phyloP scores from a whole-genome alignment of 2,888 invertebrate species.

The Sarcophaga subvicina region DNA sequence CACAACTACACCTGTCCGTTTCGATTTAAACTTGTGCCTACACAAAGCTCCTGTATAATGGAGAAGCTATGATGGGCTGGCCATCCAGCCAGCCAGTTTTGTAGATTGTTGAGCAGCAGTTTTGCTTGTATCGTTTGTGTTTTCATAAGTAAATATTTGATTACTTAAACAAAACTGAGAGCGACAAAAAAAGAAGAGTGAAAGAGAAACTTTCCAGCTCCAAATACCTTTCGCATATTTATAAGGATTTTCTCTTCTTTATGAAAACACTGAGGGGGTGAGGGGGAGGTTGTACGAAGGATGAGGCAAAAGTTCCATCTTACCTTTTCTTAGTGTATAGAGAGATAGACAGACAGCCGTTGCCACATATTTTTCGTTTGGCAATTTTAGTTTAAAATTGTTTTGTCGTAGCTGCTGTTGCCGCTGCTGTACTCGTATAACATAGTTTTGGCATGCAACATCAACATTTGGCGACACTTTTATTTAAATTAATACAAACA shows the following conservation, averaged over 20 bases:
- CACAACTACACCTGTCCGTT: slow-evolving; percentile 72
- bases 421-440: slow-evolving; percentile 21
- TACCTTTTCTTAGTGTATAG: slow-evolving; percentile 2
- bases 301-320: slow-evolving; percentile 4
- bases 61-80: neutral
- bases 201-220: neutral
- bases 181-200: slow-evolving; percentile 29
- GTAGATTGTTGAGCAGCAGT: slow-evolving; percentile 11
- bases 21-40: slow-evolving; percentile 9
- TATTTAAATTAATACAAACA: slow-evolving; percentile 75
- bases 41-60: neutral
- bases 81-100: neutral
- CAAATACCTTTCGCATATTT: slow-evolving; percentile 29
- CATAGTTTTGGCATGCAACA: slow-evolving; percentile 62
- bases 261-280: neutral
- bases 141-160: slow-evolving; percentile 69
- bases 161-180: slow-evolving; percentile 39
- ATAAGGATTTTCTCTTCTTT: slow-evolving; percentile 1
- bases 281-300: too few relatives aligned
- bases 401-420: slow-evolving; percentile 53
- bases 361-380: slow-evolving; percentile 24
- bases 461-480: slow-evolving; percentile 70
- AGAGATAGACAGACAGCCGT: neutral
- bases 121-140: slow-evolving; percentile 21
- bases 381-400: slow-evolving; percentile 37